Base-by-base conservation (phyloP, 2,113 vertebrate genomes). In the Gambusia affinis region DNA sequence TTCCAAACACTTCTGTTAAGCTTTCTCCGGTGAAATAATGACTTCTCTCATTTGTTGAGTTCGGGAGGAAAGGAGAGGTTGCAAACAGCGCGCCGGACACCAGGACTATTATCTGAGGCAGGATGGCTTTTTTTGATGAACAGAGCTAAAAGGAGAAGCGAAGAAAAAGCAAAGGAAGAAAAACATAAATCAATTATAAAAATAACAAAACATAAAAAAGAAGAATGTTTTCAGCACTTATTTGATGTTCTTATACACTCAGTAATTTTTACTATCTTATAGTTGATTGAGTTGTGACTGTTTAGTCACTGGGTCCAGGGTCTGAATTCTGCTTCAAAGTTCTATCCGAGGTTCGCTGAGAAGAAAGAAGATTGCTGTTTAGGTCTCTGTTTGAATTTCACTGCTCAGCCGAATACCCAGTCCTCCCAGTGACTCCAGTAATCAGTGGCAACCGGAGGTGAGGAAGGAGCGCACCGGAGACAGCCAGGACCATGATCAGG, bases 81-180 rank as follows among this genome's bases (percentile, higher is more conserved):
- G 72, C 51, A 69, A 35, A 28, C 75, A 62, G 81, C 83, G 79
- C 88, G 69, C 63, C 33, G 70, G 90, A 84, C 92, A 90, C 92
- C 93, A 89, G 96, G 94, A 94, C 68, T 71, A 96, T 96, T 95
- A 96, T 95, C 95, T 94, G 96, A 93, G 96, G 95, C 94, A 93
- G 96, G 92, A 47, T 47, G 44, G 44, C 44, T 47, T 19, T 62
- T 61, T 64, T 12, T 73, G 42, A 81, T n/a, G 72, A 75, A 66
- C 28, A 79, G 71, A 72, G 17, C 31, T 14, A 4, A 42, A 42
- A 42, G 39, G 39, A 42, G 29, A 61, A 42, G 67, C 1, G 4
- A 24, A 24, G 27, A 28, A 29, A 28, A 30, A 35, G 10, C 8
- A 54, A 17, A 22, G n/a, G 51, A 24, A 57, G 51, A n/a, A 57